Base-by-base conservation (phyloP, 1,140 invertebrate genomes). In the Drosophila kanapiae region DNA sequence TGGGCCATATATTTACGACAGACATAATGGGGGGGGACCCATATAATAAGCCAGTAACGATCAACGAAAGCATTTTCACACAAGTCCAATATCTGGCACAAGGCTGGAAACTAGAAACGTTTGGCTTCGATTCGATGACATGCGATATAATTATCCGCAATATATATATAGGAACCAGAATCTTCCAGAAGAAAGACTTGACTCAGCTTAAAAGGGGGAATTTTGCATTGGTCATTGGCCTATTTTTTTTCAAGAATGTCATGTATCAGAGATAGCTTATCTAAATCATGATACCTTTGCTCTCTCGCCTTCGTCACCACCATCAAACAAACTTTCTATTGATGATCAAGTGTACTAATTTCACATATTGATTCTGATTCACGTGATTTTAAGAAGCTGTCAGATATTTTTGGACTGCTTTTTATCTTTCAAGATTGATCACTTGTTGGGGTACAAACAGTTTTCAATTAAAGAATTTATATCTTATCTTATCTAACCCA, bases 201-300 rank as follows among this genome's bases (percentile, higher is more conserved):
- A 60, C 37, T 72, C 45, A 43, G 68, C 54, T 10, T 10, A 11
- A 23, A 58, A 16, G 8, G 38, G 3, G 1, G 40, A 37, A 27
- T 31, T 27, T 31, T 47, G 53, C 70, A 60, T 42, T 68, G 79
- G 43, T 78, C 79, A 53, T 78, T 78, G 78, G 70, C 60, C 59
- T 77, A 40, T 49, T 56, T 51, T 23, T 45, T 49, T 56, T 51
- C 11, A 23, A 18, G 23, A 47, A 47, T 14, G 35, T 29, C 27
- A 23, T 40, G 29, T 56, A 56, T 38, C 53, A 29, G 4, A 45
- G 13, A 65, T 33, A 63, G n/a, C 23, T 67, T 63, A 47, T 67
- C 63, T 63, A n/a, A 29, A 16, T 43, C 38, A 35, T 38, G 33
- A 67, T 80, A 80, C 54, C 76, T 74, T 57, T 62, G 47, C 74